phyloP scores from a whole-genome alignment of 2,797 vertebrate genomes.

The Enteromius trimaculatus region DNA sequence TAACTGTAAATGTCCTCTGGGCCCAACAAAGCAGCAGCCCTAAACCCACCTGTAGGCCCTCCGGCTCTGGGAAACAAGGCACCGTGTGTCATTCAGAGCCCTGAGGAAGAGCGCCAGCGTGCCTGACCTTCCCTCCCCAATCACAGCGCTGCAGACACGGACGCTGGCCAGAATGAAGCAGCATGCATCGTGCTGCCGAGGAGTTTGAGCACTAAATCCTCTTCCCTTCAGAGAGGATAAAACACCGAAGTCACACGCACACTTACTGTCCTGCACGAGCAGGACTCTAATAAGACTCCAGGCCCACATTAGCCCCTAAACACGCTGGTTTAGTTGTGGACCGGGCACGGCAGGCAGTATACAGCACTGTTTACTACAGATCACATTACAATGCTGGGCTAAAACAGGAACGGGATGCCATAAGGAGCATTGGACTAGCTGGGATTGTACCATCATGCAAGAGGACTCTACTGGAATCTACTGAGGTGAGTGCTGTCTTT shows the following conservation, averaged over 20 bases:
- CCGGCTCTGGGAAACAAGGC: conserved; percentile 60
- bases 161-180: conserved; percentile 31
- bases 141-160: conserved; percentile 19
- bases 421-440: no score
- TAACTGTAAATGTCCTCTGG: neutral
- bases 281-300: conserved; percentile 22
- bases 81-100: conserved; percentile 50
- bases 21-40: conserved; percentile 45
- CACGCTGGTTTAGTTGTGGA: neutral
- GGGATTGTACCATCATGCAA: neutral
- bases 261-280: conserved; percentile 3
- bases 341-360: neutral
- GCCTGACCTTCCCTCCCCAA: conserved; percentile 45
- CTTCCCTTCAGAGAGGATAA: conserved; percentile 69
- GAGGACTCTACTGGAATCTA: neutral
- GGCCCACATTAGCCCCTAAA: conserved; percentile 37
- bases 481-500: neutral
- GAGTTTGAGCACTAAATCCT: conserved; percentile 70
- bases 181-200: conserved; percentile 53
- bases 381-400: conserved; percentile 40
- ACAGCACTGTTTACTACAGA: neutral
- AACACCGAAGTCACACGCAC: conserved; percentile 25
- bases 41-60: conserved; percentile 63
- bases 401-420: conserved; percentile 15
- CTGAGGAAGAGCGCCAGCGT: conserved; percentile 66